Evolutionary conservation across 2,888 invertebrate species (phyloP), one percentile per base, ranked within the genome.

Genomic region (Exocentrus adspersus): DNA sequence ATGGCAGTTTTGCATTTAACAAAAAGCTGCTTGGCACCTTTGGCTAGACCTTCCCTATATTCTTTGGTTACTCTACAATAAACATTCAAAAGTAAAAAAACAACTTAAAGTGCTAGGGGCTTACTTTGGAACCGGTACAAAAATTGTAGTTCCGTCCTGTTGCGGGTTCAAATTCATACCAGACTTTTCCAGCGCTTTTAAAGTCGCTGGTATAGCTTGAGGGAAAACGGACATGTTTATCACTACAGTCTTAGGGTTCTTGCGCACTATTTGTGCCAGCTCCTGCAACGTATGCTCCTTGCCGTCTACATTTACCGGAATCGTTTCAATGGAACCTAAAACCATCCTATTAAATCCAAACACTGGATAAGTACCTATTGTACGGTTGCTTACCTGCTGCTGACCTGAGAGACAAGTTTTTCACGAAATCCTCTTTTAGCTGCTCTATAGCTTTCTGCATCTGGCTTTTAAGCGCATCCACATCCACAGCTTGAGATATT

Each of bases 121-220:
- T 85, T 85, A 91, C 91, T 95, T 96, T 9, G 97, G 95, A 70
- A 96, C 87, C 32, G 94, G 93, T 54, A 98, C 87, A 81, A 89
- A 97, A 50, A 98, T 82, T 1, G 92, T 93, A 1, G 94, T 95
- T 17, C 96, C 96, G 79, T 98, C 97, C 81, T 96, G 95, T 79
- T 97, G 97, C 0, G 97, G 95, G 84, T 94, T 97, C 59, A 97
- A 84, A 81, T 95, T 95, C 86, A 97, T 88, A 7, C 96, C 95
- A 63, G 95, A 94, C 32, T 88, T 88, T 57, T 86, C 83, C 50
- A 98, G 87, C 1, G 93, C 89, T 77, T 90, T 89, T 21, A 95
- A 74, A 4, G 92, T 92, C 69, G 89, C 87, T 6, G 93, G 92
- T 75, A 94, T 91, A 6, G 92, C 92, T 86, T 95, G 94, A 0